Base-by-base conservation (phyloP, 2,113 vertebrate species). In the Oryzias melastigma region DNA sequence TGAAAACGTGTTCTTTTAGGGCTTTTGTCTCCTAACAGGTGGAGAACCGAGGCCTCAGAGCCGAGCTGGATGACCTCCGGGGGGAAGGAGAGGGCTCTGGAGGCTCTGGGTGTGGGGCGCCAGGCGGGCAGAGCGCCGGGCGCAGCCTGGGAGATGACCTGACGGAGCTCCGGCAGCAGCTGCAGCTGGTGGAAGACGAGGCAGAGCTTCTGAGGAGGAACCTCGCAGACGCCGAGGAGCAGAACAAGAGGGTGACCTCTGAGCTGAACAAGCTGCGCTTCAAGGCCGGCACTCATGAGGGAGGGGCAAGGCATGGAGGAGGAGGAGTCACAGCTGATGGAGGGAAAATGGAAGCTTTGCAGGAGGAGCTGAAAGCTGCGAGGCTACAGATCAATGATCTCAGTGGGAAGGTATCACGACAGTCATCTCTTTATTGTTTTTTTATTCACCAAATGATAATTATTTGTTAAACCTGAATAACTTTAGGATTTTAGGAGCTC, bases 111-210 rank as follows among this genome's bases (percentile, higher is more conserved):
- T 87, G 62, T 0, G 86, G 91, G 58, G 93, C 75, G 84, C 0
- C 83, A 87, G 1, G 95, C 70, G 85, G 93, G 81, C 0, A 68
- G 73, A 80, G 95, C 82, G 17, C 90, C 68, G 0, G 95, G 56
- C 84, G 94, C 42, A 94, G 94, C 66, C 93, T 95, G 61, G 95
- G 91, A 0, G 94, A 94, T 5, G 96, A 94, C 61, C 84, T 96
- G 67, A 98, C 95, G 0, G 96, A 98, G 82, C 90, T 99, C 35
- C 87, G 96, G 4, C 95, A 98, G 84, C 96, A 99, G 87, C 91
- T 99, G 82, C 97, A 98, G 88, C 77, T 99, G 64, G 96, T 98
- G 76, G 97, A 99, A 73, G 97, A 99, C 2, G 97, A 99, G 78
- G 96, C 97, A 0, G 97, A 99, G 88, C 88, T 99, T 47, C 87